These are phyloP conservation scores for Leucoraja ocellata DNA, from an alignment of 2,797 vertebrate genomes.

Conservation along the genomic window DNA sequence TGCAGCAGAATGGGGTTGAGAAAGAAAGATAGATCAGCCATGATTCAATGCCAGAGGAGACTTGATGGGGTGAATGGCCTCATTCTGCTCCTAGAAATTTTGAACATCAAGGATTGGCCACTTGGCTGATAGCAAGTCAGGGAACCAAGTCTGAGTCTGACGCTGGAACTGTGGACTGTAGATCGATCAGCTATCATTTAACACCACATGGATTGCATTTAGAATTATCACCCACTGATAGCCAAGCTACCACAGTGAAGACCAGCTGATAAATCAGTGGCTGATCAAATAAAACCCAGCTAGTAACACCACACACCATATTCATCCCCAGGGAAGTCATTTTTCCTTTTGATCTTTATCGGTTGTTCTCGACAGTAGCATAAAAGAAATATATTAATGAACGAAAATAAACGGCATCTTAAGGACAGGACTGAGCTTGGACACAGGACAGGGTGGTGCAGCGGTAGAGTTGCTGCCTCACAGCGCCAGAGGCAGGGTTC, in stretches of 20 bases:
- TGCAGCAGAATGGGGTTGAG: no score
- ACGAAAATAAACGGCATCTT: neutral
- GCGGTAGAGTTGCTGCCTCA: no score
- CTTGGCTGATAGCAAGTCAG: no score
- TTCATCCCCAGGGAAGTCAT: neutral
- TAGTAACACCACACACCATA: neutral
- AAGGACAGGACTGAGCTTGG: neutral
- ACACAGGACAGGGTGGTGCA: neutral
- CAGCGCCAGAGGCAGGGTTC: no score
- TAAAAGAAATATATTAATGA: neutral
- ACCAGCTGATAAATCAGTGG: neutral
- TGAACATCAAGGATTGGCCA: no score
- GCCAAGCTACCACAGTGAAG: neutral
- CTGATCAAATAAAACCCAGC: neutral
- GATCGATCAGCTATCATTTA: neutral
- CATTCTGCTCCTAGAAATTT: no score
- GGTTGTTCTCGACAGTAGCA: neutral
- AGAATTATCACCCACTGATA: neutral
- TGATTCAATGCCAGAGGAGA: no score
- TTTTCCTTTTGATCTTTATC: neutral
- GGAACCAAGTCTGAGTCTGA: no score
- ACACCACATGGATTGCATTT: neutral
- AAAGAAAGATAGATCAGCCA: no score
- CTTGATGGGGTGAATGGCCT: no score
- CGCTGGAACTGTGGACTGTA: neutral